Evolutionary conservation across 2,113 vertebrate genomes (phyloP).

Genomic region (Melanocharis versteri): DNA sequence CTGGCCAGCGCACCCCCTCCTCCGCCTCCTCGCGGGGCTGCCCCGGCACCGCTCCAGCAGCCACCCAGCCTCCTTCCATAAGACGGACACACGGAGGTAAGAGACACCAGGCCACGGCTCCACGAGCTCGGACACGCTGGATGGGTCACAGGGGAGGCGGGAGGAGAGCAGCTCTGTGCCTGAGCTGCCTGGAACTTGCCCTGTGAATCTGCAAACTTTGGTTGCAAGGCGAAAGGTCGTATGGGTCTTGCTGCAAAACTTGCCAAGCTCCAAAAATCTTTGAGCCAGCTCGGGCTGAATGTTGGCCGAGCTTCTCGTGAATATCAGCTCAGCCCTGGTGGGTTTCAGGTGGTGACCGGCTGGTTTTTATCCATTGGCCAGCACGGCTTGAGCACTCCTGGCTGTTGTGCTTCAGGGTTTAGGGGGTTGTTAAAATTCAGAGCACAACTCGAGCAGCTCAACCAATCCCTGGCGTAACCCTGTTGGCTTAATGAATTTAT

Average conservation of each 20-base stretch:
- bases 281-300: background rate
- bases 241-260: background rate
- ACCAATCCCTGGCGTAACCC: background rate
- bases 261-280: background rate
- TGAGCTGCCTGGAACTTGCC: background rate
- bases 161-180: background rate
- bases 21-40: background rate
- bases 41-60: background rate
- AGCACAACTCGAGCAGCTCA: background rate
- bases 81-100: conserved; percentile 30
- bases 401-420: background rate
- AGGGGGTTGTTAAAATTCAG: conserved; percentile 17
- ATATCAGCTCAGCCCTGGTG: background rate
- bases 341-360: conserved; percentile 24
- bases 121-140: rapidly evolving
- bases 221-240: background rate
- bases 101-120: background rate
- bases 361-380: background rate
- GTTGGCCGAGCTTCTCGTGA: background rate
- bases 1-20: background rate
- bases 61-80: background rate
- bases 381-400: background rate
- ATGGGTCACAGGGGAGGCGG: background rate
- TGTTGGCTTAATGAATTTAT: background rate
- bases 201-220: background rate